Evolutionary conservation across 2,797 vertebrate genomes (phyloP).

Genomic region (Denticeps clupeoides): DNA sequence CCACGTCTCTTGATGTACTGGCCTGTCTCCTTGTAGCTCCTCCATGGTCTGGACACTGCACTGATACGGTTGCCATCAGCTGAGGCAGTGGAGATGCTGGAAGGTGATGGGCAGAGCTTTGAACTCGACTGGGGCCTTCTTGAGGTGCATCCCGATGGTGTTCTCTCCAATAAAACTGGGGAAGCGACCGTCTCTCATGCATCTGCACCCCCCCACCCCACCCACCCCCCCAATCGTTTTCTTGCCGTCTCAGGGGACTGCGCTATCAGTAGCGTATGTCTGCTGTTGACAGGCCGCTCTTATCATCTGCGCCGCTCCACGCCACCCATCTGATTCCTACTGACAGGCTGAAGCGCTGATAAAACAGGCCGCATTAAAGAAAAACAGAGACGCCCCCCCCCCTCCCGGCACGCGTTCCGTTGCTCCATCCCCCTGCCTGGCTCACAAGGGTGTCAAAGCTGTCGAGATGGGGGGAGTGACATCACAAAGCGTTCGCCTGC

Average conservation of each 20-base stretch:
- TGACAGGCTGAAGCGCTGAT: constrained; percentile 63
- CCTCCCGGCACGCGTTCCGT: neutral
- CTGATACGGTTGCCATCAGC: no score
- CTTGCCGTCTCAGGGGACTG: constrained; percentile 44
- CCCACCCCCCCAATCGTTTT: constrained; percentile 41
- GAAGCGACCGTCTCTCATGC: no score
- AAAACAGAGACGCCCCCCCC: constrained; percentile 43
- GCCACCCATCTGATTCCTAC: constrained; percentile 56
- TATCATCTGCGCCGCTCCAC: constrained; percentile 49
- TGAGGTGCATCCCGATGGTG: no score
- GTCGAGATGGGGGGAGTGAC: constrained; percentile 57
- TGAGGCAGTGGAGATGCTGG: no score
- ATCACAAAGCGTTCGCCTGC: constrained; percentile 58
- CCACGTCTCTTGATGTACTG: no score
- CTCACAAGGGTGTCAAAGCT: constrained; percentile 50
- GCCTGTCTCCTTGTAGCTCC: no score
- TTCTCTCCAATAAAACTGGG: no score
- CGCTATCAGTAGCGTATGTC: constrained; percentile 53
- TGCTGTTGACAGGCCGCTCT: constrained; percentile 56
- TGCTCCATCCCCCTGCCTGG: neutral
- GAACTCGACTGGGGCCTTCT: no score
- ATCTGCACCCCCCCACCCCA: constrained; percentile 13
- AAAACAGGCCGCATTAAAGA: constrained; percentile 65
- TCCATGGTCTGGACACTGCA: no score
- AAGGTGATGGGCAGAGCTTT: no score